These are phyloP conservation scores for Atta cephalotes DNA, from an alignment of 1,140 invertebrate genomes.

Conservation along the genomic window DNA sequence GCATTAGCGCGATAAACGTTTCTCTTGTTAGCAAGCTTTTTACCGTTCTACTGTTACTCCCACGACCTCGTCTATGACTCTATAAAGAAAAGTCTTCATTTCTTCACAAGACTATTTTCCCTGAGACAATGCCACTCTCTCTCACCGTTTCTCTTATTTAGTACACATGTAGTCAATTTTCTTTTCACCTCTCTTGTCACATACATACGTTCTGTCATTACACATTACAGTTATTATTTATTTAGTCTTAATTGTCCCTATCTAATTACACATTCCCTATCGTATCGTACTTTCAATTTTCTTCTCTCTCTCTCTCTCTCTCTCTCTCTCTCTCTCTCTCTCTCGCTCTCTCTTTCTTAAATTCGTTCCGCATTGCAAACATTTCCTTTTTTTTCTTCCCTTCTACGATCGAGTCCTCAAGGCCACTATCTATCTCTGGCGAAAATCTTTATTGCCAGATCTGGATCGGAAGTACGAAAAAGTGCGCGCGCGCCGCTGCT, in stretches of 20 bases:
- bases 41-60: conserved; percentile 45
- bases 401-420: conserved; percentile 9
- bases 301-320: no score
- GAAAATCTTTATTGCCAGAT: conserved; percentile 9
- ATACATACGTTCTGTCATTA: no score
- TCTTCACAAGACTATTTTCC: neutral
- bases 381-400: neutral
- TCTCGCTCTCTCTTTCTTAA: neutral
- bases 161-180: neutral
- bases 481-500: conserved; percentile 38
- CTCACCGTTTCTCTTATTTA: conserved; percentile 5
- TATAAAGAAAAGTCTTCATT: conserved; percentile 29
- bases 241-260: conserved; percentile 1
- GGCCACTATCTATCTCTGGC: conserved; percentile 13
- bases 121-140: conserved; percentile 1
- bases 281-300: neutral
- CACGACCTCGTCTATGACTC: conserved; percentile 30
- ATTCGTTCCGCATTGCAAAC: neutral
- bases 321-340: no score
- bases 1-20: conserved; percentile 36
- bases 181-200: neutral
- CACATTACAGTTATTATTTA: neutral
- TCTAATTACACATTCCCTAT: conserved; percentile 2
- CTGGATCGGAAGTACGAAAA: conserved; percentile 69
- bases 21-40: conserved; percentile 31